Evolutionary conservation across 2,888 invertebrate genomes (phyloP), one percentile per base, ranked within the genome.

Genomic region (Rotaria magnacalcarata): DNA sequence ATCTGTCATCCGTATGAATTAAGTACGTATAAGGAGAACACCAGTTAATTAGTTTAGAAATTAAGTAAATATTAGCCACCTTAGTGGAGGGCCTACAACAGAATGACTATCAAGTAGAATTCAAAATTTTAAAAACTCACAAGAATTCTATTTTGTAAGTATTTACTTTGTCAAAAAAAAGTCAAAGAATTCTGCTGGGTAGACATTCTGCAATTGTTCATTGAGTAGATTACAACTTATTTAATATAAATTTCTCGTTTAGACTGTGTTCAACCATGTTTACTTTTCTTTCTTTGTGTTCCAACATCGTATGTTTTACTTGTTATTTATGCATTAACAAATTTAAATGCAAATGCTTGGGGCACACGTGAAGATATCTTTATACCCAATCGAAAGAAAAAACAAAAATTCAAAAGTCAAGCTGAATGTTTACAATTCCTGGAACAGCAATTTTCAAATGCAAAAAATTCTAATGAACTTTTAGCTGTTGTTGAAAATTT

Each of bases 1-100:
- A 94, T 96, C 90, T 93, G 97, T 84, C 98, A 98, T 94, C 98
- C 98, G 0, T 96, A 97, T 92, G 97, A 90, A 88, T 89, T 90
- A 58, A 87, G 87, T 87, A 89, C 96, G 84, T 95, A 96, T 11
- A 16, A 52, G 16, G 11, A 11, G 11, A 11, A 47, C 7, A 4
- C 34, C 34, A 34, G 34, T 34, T 34, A 34, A 34, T 34, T 34
- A 34, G 34, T 34, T 34, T 34, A 34, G 34, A 34, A 34, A 2
- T 34, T 34, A 34, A 34, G 34, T 2, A 34, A 34, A 34, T 34
- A 34, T 34, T 34, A 2, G 34, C 34, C 34, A 34, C 34, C 34
- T 34, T 34, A 34, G 34, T 34, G 34, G 34, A 34, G 34, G 34
- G 34, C 34, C 34, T 34, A 34, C 34, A 34, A 34, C 34, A 34